Evolutionary conservation across 2,888 invertebrate genomes (phyloP), one percentile per base, ranked within the genome.

Genomic region (Epicampocera succincta): DNA sequence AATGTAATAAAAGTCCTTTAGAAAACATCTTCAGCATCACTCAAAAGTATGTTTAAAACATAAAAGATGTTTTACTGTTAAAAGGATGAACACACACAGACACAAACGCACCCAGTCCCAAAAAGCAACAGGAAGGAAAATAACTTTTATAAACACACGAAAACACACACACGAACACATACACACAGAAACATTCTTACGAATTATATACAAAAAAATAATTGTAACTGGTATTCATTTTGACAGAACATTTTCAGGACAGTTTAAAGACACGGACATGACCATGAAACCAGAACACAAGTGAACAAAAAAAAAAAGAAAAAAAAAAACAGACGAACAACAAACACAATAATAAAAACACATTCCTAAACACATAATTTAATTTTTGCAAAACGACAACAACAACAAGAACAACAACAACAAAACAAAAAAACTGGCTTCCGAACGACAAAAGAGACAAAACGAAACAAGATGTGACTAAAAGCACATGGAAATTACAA

Each of bases 291-390:
- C n/a, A 42, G 42, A 3, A 40, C 12, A 69, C 33, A 66, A n/a
- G 46, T 6, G n/a, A 38, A 40, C 60, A 54, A 6, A 46, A 40
- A 33, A 40, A 33, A 17, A 19, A 6, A 12, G n/a, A n/a, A n/a
- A n/a, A n/a, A n/a, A n/a, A n/a, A n/a, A n/a, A n/a, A n/a, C n/a
- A n/a, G n/a, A 54, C 19, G 19, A 48, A 61, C 33, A 19, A 25
- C 8, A 48, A 40, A 15, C 25, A 25, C 25, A 29, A 13, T 40
- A 21, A 38, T 15, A 61, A 38, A 81, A 71, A 65, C 74, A 52
- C 63, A 50, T 69, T 73, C 50, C 78, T 44, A 44, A 82, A 74
- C 77, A 81, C 56, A 77, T 77, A 77, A 81, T 78, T 81, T 81
- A 77, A 77, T 77, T 74, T 75, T 69, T 48, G 25, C 48, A 60